Evolutionary conservation across 2,113 vertebrate genomes (phyloP).

Genomic region (Microtus ochrogaster): DNA sequence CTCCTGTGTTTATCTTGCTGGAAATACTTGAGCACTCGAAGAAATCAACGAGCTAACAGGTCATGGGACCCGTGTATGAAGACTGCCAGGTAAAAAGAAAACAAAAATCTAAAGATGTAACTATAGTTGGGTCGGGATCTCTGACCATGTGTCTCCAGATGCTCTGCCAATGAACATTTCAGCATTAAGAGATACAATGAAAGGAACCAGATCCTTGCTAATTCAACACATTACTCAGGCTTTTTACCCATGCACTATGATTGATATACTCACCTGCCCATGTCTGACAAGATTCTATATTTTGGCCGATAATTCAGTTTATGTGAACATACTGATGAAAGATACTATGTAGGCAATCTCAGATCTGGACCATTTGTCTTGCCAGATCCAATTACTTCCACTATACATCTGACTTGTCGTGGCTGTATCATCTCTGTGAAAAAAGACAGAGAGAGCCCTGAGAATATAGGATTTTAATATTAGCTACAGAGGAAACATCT

Average conservation of each 20-base stretch:
- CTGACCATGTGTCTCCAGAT: fast-evolving
- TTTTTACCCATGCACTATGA: neutral
- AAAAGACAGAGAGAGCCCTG: constrained; percentile 16
- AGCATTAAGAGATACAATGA: neutral
- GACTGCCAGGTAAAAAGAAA: neutral
- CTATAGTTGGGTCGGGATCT: neutral
- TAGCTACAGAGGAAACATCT: neutral
- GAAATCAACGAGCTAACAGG: neutral
- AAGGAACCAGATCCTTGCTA: neutral
- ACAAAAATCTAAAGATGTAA: neutral
- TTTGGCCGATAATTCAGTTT: neutral
- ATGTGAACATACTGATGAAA: neutral
- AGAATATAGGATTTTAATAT: neutral
- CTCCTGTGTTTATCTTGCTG: neutral
- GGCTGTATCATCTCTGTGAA: neutral
- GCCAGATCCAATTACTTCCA: neutral
- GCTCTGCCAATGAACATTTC: neutral
- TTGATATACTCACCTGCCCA: neutral
- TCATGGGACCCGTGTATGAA: neutral
- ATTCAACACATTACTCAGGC: neutral
- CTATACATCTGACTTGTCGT: neutral
- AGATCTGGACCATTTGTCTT: neutral
- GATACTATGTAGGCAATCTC: neutral
- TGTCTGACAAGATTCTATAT: neutral
- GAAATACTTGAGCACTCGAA: neutral